Base-by-base conservation (phyloP, 2,797 vertebrate genomes). In the Sebastolobus alascanus region DNA sequence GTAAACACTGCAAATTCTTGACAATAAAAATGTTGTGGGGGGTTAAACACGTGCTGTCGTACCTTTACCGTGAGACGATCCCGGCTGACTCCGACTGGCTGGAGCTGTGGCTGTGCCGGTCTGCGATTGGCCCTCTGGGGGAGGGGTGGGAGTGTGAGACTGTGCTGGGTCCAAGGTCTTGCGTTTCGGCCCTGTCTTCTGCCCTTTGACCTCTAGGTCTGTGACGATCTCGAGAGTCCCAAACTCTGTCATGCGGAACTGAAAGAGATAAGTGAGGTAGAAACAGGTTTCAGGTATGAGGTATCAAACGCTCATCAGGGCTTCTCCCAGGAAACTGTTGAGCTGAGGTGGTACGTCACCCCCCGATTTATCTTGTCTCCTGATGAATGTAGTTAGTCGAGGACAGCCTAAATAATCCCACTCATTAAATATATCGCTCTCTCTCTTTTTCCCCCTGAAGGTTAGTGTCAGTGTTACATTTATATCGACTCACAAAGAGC, bases 181-280 rank as follows among this genome's bases (percentile, higher is more conserved):
- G 27, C 67, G 25, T 1, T 87, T 91, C 56, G 89, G 70, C 68
- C 84, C 84, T n/a, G 78, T 70, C 77, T 89, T 85, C 66, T 88
- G 94, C 78, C 93, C 92, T 93, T 94, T 92, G 67, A 94, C 94
- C 87, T 96, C 95, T 6, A 85, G 77, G 72, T 96, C 96, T 20
- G 96, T 95, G 85, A 97, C 92, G n/a, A 97, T 95, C 93, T 98
- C 97, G 83, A 97, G 87, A 16, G 96, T 96, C 68, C 96, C 96
- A 95, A 97, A 97, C 85, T 97, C 97, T 63, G 96, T 97, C 95
- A 97, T 95, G 73, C 93, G 89, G 77, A 97, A 97, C 97, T 98
- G 82, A 64, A 82, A 82, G 59, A 81, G 73, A 82, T 2, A 61
- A n/a, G 8, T 6, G 14, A 52, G 27, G 7, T 4, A 25, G 12